phyloP scores from a whole-genome alignment of 2,113 vertebrate genomes.

The Gobiocypris rarus region DNA sequence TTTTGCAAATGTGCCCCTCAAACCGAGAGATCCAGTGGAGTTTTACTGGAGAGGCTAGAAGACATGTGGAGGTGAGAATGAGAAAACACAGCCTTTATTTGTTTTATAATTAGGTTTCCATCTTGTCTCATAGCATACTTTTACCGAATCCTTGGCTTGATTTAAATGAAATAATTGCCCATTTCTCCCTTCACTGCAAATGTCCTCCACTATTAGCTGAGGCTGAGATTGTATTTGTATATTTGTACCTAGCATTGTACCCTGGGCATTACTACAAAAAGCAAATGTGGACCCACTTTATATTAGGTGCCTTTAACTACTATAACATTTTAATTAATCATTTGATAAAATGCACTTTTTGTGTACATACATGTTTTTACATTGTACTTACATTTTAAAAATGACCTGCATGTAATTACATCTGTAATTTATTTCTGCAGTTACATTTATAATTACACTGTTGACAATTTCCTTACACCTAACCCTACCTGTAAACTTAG shows the following conservation, averaged over 20 bases:
- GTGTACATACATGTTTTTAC: no score
- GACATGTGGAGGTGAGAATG: slow-evolving; percentile 30
- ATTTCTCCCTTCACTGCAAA: neutral
- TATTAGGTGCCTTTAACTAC: no score
- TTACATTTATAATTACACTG: no score
- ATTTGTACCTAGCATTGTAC: neutral
- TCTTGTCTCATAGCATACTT: slow-evolving; percentile 13
- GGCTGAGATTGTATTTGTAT: neutral
- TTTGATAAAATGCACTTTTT: no score
- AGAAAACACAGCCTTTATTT: slow-evolving; percentile 8
- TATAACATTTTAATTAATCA: no score
- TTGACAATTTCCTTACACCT: no score
- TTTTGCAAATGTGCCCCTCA: neutral
- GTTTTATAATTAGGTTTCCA: slow-evolving; percentile 17
- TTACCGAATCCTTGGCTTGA: neutral
- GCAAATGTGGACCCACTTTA: neutral
- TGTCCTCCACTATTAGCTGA: slow-evolving; percentile 3
- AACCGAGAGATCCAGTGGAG: neutral
- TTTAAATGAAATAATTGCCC: slow-evolving; percentile 2
- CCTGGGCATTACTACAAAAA: neutral
- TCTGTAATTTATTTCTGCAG: no score
- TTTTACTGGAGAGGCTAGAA: neutral
- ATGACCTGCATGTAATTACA: no score
- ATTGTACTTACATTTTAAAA: no score
- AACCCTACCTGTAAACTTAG: no score